Evolutionary conservation across 1,140 invertebrate species (phyloP).

Genomic region (Anoplolepis gracilipes): DNA sequence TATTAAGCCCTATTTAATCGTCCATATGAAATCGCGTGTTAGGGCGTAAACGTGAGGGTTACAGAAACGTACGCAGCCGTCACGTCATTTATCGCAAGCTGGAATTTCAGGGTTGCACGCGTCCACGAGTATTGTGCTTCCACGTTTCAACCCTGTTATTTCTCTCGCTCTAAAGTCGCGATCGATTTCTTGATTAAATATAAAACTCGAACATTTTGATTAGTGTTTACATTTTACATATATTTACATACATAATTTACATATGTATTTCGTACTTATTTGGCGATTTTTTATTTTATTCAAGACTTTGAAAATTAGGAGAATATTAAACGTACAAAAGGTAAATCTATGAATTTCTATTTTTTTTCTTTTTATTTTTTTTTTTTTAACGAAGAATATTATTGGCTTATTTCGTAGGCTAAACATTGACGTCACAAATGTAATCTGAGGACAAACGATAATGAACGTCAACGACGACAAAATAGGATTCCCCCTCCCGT

Average conservation of each 20-base stretch:
- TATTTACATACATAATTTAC: background rate
- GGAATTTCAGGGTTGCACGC: slow-evolving; percentile 45
- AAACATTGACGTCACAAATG: slow-evolving; percentile 12
- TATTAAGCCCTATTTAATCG: slow-evolving; percentile 59
- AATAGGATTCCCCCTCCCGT: slow-evolving; percentile 82
- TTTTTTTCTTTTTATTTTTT: too few species aligned
- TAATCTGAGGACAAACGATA: slow-evolving; percentile 12
- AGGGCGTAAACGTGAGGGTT: background rate
- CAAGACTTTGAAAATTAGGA: background rate
- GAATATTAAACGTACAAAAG: background rate
- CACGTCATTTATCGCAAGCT: slow-evolving; percentile 26
- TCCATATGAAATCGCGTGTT: background rate
- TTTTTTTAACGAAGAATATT: background rate
- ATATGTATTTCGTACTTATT: background rate
- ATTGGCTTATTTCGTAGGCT: background rate
- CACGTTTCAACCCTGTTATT: slow-evolving; percentile 3
- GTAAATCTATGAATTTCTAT: background rate
- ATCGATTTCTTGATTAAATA: slow-evolving; percentile 6
- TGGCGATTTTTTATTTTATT: background rate
- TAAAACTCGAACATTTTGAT: background rate
- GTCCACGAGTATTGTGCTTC: slow-evolving; percentile 30
- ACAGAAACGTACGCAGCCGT: background rate
- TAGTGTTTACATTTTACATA: background rate
- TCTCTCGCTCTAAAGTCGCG: background rate
- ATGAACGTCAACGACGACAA: slow-evolving; percentile 32